Conservation (phyloP, 2,797 vertebrate genomes). For the Enteromius treurensis region DNA sequence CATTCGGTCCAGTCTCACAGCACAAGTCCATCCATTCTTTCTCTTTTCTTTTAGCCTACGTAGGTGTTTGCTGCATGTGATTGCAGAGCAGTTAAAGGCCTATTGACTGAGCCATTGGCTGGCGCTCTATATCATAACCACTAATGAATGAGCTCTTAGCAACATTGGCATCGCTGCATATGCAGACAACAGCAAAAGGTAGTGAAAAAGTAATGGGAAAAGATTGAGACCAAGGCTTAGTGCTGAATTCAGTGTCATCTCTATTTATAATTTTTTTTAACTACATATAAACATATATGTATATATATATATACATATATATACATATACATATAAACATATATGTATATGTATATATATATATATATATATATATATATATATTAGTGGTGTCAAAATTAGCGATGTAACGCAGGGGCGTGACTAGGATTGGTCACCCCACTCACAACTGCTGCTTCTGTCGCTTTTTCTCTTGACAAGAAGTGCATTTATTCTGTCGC, state of each 20-base stretch:
- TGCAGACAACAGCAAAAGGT: background rate
- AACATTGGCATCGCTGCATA: slow-evolving; percentile 71
- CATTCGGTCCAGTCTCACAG: background rate
- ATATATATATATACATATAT: too few species aligned
- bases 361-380: too few species aligned
- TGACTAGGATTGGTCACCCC: too few species aligned
- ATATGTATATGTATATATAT: too few species aligned
- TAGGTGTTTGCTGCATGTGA: slow-evolving; percentile 56
- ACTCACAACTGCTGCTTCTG: too few species aligned
- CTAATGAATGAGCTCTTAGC: slow-evolving; percentile 77
- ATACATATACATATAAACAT: too few species aligned
- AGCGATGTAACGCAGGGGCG: too few species aligned
- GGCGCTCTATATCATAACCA: slow-evolving; percentile 61
- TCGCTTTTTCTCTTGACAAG: too few species aligned
- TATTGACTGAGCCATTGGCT: slow-evolving; percentile 69
- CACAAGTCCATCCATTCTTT: background rate
- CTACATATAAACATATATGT: too few species aligned
- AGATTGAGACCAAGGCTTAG: background rate
- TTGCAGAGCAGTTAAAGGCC: slow-evolving; percentile 68
- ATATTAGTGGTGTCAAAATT: too few species aligned
- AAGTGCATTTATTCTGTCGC: too few species aligned
- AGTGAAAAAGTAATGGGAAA: background rate
- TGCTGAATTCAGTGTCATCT: slow-evolving; percentile 10
- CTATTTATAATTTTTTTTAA: too few species aligned
- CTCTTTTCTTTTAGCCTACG: slow-evolving; percentile 63